phyloP scores from a whole-genome alignment of 2,113 vertebrate genomes.

The Crypturellus undulatus region DNA sequence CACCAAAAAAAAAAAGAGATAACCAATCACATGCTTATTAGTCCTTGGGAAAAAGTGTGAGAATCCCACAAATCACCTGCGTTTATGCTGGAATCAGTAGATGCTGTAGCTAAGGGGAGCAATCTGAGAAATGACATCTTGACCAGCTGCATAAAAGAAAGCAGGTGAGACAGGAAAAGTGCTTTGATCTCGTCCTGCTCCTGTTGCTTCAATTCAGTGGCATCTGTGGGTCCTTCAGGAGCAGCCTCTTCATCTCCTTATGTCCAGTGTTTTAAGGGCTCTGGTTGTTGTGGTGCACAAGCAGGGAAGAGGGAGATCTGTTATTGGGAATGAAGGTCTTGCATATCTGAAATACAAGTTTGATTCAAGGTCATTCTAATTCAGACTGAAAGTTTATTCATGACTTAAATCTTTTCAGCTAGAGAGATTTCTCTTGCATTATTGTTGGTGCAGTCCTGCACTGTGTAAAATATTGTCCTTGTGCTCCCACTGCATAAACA shows the following conservation, averaged over 20 bases:
- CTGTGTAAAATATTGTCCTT: neutral
- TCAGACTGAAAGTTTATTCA: neutral
- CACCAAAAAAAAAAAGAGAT: neutral
- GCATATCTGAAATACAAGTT: neutral
- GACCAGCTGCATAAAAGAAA: neutral
- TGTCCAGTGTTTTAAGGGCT: fast-evolving
- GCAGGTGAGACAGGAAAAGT: neutral
- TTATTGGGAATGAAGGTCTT: neutral
- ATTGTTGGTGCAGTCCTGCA: neutral
- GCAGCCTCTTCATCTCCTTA: neutral
- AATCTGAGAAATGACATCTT: neutral
- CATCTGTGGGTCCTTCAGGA: neutral
- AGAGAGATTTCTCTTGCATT: neutral
- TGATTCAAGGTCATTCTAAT: neutral
- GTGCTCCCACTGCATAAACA: neutral
- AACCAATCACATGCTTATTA: neutral
- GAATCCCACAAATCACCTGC: neutral
- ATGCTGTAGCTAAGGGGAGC: neutral
- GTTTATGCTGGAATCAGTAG: neutral
- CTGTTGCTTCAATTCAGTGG: neutral
- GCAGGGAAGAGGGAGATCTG: neutral
- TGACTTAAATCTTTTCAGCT: neutral
- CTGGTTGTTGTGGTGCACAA: fast-evolving
- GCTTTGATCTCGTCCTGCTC: neutral
- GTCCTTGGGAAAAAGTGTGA: neutral